phyloP scores from a whole-genome alignment of 2,113 vertebrate species.

The Xerus inauris region DNA sequence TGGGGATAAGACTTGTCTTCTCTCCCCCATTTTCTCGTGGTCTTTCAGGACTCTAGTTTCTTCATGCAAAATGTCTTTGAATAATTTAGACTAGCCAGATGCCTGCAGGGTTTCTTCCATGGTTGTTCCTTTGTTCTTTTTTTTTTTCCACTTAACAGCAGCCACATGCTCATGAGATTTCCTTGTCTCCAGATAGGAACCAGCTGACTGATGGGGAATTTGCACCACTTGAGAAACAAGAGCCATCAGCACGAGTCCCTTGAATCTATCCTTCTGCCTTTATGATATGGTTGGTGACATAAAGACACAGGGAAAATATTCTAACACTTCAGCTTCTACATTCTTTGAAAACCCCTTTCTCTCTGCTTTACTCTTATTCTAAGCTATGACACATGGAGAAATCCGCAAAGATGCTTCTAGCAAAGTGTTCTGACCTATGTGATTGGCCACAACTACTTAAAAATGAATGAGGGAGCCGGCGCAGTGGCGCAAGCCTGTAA shows the following conservation, averaged over 20 bases:
- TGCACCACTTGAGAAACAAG: neutral
- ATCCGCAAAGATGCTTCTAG: neutral
- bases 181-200: conserved; percentile 16
- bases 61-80: neutral
- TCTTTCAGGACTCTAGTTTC: neutral
- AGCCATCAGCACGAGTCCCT: neutral
- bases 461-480: neutral
- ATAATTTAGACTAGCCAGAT: neutral
- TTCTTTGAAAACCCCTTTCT: neutral
- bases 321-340: neutral
- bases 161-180: neutral
- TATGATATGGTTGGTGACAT: too few species aligned
- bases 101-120: neutral
- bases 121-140: neutral
- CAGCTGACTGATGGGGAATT: neutral
- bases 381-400: neutral
- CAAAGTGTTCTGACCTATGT: neutral
- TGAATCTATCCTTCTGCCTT: neutral
- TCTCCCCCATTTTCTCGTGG: neutral
- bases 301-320: neutral
- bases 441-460: neutral
- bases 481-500: too few species aligned
- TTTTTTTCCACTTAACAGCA: neutral
- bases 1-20: neutral
- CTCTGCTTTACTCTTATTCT: neutral